Base-by-base conservation (phyloP, 2,113 vertebrate genomes). In the Mesocricetus auratus region DNA sequence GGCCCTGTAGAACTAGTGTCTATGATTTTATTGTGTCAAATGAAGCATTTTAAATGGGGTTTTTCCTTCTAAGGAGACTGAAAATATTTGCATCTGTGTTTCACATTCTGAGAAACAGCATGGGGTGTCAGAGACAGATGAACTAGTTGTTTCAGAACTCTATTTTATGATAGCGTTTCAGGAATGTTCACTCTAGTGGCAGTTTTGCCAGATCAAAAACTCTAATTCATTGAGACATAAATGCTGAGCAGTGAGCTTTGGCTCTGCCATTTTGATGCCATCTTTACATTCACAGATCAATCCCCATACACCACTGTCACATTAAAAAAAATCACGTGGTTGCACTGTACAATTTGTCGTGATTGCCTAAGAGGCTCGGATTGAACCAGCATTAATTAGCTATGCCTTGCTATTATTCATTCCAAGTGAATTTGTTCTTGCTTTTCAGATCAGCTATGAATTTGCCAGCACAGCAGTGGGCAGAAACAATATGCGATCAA, bases 361-460 rank as follows among this genome's bases (percentile, higher is more conserved):
- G 98, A 98, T 98, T 98, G 97, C 98, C 98, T 98, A 97, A 98
- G 97, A 97, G 96, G 97, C 95, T 95, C 95, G 95, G 96, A 97
- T 94, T 98, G 97, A 98, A 98, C 97, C 91, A 97, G 97, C 98
- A 98, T 98, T 98, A 99, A 99, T 99, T 99, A 98, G 97, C 97
- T 97, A 83, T 98, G 98, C 97, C 97, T 96, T 90, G 79, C 97
- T 98, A 98, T 98, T 98, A 98, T 97, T 98, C 98, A 98, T 98
- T 98, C 96, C 86, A 95, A 95, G 81, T 97, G 98, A 98, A 97
- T 97, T 98, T 97, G 94, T 96, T 97, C 93, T 98, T 98, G 93
- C 96, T 83, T 98, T 98, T 98, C 98, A 98, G 97, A 94, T 98
- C 98, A 98, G 98, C 97, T 69, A 90, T 97, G 97, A 98, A 97